Base-by-base conservation (phyloP, 2,888 invertebrate species). In the Sphaerophoria rueppellii region DNA sequence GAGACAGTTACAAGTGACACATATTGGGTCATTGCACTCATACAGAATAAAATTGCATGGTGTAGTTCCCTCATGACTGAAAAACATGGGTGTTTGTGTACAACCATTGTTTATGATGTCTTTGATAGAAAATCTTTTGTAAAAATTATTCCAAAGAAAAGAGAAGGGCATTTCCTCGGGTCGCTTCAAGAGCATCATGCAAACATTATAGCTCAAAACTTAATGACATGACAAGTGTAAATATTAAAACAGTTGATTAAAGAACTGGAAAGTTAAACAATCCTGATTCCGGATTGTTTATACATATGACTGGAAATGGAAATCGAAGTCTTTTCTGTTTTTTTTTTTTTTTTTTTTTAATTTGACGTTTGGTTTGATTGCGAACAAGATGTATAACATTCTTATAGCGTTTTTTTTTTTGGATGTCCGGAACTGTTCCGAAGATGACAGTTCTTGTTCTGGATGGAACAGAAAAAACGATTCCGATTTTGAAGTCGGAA, bases 21-120 rank as follows among this genome's bases (percentile, higher is more conserved):
- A 50, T 65, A 50, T 65, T 50, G 16, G 65, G 65, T 65, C 65
- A 65, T 50, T 65, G 65, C 65, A 50, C 65, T 65, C 50, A 16
- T 50, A 65, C 65, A 65, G 48, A 61, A 34, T 34, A 35, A 34
- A 63, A 63, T 43, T 63, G 35, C 48, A 63, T 48, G 14, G 63
- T 48, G 63, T 50, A 63, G 48, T 63, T 63, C 11, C 35, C 16
- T 16, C 16, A 34, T 9, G 63, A 32, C 14, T 46, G 34, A 48
- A 32, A 11, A 63, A 11, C 9, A 40, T n/a, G 61, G 24, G 61
- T 48, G 48, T 46, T 48, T 48, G 48, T 48, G 34, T 35, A 63
- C 24, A 2, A 24, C 40, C 16, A 58, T 14, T 24, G 48, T 14
- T 16, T 16, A 63, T 24, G 24, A 24, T 24, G 24, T 50, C 46